Conservation (phyloP, 2,888 invertebrate species). For the Acleris cristana region DNA sequence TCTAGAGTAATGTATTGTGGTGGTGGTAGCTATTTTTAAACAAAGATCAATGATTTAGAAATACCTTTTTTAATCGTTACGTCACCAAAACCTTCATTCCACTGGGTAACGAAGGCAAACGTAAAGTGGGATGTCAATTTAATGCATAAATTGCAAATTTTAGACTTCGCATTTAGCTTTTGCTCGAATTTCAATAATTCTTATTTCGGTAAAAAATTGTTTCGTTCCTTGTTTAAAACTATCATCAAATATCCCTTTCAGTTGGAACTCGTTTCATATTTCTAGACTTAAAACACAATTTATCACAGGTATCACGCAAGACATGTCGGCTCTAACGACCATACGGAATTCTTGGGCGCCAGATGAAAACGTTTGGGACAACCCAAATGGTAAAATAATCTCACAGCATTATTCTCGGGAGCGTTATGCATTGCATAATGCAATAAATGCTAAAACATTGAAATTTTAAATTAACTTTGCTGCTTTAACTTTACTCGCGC, state of each 20-base stretch:
- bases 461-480: constrained; percentile 16
- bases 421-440: constrained; percentile 37
- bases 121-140: too few relatives aligned
- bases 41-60: too few relatives aligned
- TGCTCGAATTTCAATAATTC: too few relatives aligned
- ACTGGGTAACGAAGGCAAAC: too few relatives aligned
- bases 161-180: too few relatives aligned
- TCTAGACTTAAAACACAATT: constrained; percentile 36
- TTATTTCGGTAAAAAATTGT: too few relatives aligned
- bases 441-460: constrained; percentile 22
- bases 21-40: too few relatives aligned
- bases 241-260: constrained; percentile 22
- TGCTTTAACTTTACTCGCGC: constrained; percentile 23
- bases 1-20: too few relatives aligned
- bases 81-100: too few relatives aligned
- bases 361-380: constrained; percentile 34
- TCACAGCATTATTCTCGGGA: constrained; percentile 60
- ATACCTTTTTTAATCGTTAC: too few relatives aligned
- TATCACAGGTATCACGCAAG: constrained; percentile 36
- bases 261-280: constrained; percentile 28
- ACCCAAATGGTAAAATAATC: constrained; percentile 70
- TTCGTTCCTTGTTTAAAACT: constrained; percentile 16
- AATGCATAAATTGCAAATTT: too few relatives aligned
- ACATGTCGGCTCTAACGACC: constrained; percentile 35
- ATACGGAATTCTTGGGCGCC: constrained; percentile 7